phyloP scores from a whole-genome alignment of 2,888 invertebrate species.

The Caenorhabditis macrosperma region DNA sequence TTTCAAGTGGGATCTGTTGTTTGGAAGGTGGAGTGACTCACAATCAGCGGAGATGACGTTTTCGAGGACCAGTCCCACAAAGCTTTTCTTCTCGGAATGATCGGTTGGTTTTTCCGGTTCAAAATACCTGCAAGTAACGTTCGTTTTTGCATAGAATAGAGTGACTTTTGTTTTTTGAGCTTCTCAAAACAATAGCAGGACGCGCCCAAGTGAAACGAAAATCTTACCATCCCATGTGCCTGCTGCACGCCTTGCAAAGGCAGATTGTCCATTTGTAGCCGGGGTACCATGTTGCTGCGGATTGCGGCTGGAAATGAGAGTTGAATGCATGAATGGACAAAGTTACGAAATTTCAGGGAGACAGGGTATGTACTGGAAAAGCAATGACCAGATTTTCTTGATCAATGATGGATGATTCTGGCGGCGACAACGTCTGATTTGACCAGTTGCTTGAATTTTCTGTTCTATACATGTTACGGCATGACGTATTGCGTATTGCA shows the following conservation, averaged over 20 bases:
- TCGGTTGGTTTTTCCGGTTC: constrained; percentile 41
- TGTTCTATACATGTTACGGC: too few relatives aligned
- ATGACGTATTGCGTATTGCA: too few relatives aligned
- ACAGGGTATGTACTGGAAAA: too few relatives aligned
- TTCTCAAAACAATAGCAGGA: constrained; percentile 1
- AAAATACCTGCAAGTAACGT: constrained; percentile 62
- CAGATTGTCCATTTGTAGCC: constrained; percentile 67
- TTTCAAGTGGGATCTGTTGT: neutral
- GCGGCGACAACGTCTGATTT: too few relatives aligned
- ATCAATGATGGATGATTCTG: too few relatives aligned
- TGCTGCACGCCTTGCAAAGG: constrained; percentile 52
- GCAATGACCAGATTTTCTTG: too few relatives aligned
- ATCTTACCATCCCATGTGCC: constrained; percentile 67
- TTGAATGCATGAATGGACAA: too few relatives aligned
- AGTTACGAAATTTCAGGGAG: too few relatives aligned
- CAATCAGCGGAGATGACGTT: constrained; percentile 68
- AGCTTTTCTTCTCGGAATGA: constrained; percentile 41
- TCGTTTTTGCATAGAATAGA: constrained; percentile 16
- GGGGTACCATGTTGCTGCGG: constrained; percentile 61
- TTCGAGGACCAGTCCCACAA: constrained; percentile 65
- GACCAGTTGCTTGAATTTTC: too few relatives aligned
- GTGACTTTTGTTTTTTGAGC: neutral
- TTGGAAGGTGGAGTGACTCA: constrained; percentile 41
- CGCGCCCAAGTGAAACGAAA: neutral
- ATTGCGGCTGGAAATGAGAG: constrained; percentile 49